Conservation (phyloP, 2,113 vertebrate genomes). For the Chascanopsetta lugubris region DNA sequence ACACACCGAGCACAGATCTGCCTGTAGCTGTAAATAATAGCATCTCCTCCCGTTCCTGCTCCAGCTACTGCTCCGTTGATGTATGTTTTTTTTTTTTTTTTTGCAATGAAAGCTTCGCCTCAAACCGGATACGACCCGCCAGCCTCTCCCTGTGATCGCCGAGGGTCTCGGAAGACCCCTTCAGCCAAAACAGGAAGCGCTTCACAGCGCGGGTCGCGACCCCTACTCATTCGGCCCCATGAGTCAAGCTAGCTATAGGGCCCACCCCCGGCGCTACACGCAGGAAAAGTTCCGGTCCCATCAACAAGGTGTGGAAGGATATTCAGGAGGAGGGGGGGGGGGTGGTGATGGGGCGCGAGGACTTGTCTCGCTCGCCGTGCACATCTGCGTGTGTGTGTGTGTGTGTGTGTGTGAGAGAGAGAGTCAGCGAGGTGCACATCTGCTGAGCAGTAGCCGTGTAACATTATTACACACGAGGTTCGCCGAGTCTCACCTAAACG, state of each 20-base stretch:
- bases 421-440: constrained; percentile 74
- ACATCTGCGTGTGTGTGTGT: constrained; percentile 46
- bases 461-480: constrained; percentile 74
- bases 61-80: constrained; percentile 70
- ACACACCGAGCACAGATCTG: constrained; percentile 72
- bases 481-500: constrained; percentile 67
- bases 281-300: constrained; percentile 77
- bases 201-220: constrained; percentile 70
- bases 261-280: constrained; percentile 80
- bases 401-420: constrained; percentile 26
- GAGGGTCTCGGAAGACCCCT: constrained; percentile 63
- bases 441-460: constrained; percentile 78
- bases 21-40: constrained; percentile 66
- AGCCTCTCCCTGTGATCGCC: constrained; percentile 66
- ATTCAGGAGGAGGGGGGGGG: constrained; percentile 26
- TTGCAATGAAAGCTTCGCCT: constrained; percentile 50
- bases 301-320: constrained; percentile 76
- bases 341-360: constrained; percentile 4
- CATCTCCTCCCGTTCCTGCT: constrained; percentile 31
- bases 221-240: constrained; percentile 73
- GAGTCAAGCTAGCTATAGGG: constrained; percentile 77
- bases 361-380: constrained; percentile 28
- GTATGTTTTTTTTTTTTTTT: constrained; percentile 62
- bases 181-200: constrained; percentile 81
- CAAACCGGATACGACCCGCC: constrained; percentile 54